Conservation (phyloP, 2,888 invertebrate species). For the Leucophenga maculata region DNA sequence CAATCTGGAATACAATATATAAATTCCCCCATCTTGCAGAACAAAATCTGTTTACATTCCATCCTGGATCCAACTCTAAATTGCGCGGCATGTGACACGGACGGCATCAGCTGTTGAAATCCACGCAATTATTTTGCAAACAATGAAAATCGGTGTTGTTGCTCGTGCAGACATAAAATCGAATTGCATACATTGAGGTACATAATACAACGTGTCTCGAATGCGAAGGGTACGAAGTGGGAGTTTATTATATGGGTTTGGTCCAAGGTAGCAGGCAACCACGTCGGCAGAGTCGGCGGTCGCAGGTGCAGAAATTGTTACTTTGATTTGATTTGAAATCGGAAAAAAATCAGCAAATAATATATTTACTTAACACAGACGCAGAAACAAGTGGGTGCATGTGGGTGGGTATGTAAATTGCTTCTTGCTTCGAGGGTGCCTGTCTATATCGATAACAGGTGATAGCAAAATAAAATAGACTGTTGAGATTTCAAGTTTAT, state of each 20-base stretch:
- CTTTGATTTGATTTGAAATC: constrained; percentile 57
- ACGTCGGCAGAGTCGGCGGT: constrained; percentile 24
- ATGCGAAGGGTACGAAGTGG: neutral
- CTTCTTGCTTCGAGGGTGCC: neutral
- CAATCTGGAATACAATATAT: too few relatives aligned
- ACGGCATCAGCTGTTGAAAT: constrained; percentile 64
- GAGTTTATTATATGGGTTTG: constrained; percentile 13
- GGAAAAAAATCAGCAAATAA: too few relatives aligned
- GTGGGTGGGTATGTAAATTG: constrained; percentile 1
- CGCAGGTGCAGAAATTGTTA: constrained; percentile 51
- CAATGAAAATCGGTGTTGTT: constrained; percentile 67
- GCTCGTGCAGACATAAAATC: constrained; percentile 64
- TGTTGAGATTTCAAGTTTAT: too few relatives aligned
- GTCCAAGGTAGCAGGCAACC: constrained; percentile 41
- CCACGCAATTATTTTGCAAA: constrained; percentile 70
- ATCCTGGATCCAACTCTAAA: constrained; percentile 17
- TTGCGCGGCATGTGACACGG: constrained; percentile 8
- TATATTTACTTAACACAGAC: too few relatives aligned
- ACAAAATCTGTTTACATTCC: neutral
- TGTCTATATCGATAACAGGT: neutral
- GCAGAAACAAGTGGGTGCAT: too few relatives aligned
- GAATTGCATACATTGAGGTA: constrained; percentile 49
- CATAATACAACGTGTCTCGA: constrained; percentile 13
- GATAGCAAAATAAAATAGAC: neutral
- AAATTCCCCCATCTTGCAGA: too few relatives aligned